A percentile compares a stretch with the other conserved stretches of the same genome.
Evolutionary conservation across 2,797 vertebrate species (phyloP).

Genomic region (Lindbergichthys nudifrons): DNA sequence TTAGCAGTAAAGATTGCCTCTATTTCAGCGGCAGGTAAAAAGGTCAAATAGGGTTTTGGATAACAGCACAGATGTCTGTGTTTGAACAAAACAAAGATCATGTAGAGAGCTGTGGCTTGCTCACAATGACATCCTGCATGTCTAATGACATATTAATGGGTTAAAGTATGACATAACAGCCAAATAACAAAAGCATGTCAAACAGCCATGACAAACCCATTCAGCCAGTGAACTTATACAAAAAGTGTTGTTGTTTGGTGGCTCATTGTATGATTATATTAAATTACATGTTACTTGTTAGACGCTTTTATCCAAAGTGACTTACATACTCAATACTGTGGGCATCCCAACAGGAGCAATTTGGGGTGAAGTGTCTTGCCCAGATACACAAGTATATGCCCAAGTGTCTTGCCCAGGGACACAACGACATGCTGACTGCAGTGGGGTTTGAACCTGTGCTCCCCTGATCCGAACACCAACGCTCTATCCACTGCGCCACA

Average conservation of each 20-base stretch:
- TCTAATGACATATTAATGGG: not conserved
- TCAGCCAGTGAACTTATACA: not conserved
- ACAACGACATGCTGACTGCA: too few relatives aligned
- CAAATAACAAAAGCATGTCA: not conserved
- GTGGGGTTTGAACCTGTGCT: too few relatives aligned
- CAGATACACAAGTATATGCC: too few relatives aligned
- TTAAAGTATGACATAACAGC: not conserved
- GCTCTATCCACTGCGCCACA: too few relatives aligned
- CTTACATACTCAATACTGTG: too few relatives aligned
- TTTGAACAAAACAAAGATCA: constrained; percentile 12
- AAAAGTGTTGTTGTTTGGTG: not conserved
- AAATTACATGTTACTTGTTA: too few relatives aligned
- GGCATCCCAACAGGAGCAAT: too few relatives aligned
- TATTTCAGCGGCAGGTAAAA: constrained; percentile 1
- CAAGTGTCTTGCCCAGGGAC: too few relatives aligned
- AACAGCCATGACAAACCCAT: not conserved
- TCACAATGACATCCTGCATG: not conserved
- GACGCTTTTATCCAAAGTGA: too few relatives aligned
- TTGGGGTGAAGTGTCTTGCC: too few relatives aligned
- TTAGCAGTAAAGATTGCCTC: not conserved
- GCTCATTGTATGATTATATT: not conserved
- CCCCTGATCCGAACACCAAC: too few relatives aligned
- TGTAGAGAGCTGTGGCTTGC: not conserved
- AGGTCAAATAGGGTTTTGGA: not conserved
- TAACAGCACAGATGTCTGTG: not conserved